Evolutionary conservation across 2,888 invertebrate genomes (phyloP), one percentile per base, ranked within the genome.

Genomic region (Agonopterix heracliana): DNA sequence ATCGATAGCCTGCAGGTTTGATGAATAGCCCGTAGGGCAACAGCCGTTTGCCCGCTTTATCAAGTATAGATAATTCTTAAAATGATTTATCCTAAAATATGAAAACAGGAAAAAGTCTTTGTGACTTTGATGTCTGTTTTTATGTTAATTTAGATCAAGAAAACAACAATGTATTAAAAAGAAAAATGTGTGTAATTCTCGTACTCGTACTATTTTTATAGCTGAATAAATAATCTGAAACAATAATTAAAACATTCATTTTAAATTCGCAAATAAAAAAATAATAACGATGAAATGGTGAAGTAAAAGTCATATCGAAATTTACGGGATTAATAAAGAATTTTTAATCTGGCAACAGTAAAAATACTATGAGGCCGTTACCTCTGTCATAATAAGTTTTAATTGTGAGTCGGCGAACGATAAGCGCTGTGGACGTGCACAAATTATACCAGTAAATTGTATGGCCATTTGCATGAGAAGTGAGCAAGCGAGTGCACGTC

Each of bases 401-500:
- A 76, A 74, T 76, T 68, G 61, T 65, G 56, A 66, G 56, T 56
- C 52, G 47, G 56, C 52, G 55, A 50, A 51, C 50, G 64, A 66
- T 68, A 68, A 63, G 61, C 62, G 60, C 62, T 53, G 53, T 63
- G 57, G 64, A 72, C 69, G 66, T 63, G 61, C 61, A 66, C 64
- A 70, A 73, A 71, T 75, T 71, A 68, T 61, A 13, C 12, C 13
- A 12, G 41, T 41, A 41, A 41, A 41, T 41, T 41, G 41, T 54
- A 61, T 67, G 64, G 53, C 62, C 67, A 79, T 81, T 82, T 78
- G 74, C 79, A 81, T 81, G 71, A 69, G 65, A 73, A 71, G 68
- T 66, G 67, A 68, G 67, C 57, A 53, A 62, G 57, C 61, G 59
- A 56, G 63, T 55, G 59, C 60, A 68, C 70, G 68, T 73, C 64